Evolutionary conservation across 2,797 vertebrate species (phyloP).

Genomic region (Zenarchopterus dispar): DNA sequence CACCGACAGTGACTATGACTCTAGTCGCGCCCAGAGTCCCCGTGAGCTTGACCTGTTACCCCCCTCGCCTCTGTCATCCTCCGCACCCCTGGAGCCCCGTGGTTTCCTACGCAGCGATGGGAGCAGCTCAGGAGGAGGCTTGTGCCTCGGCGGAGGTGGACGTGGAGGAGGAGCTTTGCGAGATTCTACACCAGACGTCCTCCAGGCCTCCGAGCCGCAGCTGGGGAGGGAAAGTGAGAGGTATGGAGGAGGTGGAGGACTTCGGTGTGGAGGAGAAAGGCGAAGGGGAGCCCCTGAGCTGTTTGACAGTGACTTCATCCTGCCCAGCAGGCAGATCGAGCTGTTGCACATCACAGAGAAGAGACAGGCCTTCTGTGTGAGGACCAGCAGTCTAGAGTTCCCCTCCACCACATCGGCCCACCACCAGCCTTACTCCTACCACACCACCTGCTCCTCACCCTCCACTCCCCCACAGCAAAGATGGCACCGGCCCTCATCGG

Average conservation of each 20-base stretch:
- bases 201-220: constrained; percentile 82
- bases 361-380: constrained; percentile 89
- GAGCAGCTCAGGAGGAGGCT: constrained; percentile 60
- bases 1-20: constrained; percentile 91
- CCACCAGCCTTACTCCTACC: constrained; percentile 61
- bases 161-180: constrained; percentile 59
- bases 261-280: constrained; percentile 59
- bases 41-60: constrained; percentile 89
- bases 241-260: constrained; percentile 37
- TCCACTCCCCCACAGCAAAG: constrained; percentile 62
- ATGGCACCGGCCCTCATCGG: constrained; percentile 76
- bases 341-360: constrained; percentile 92
- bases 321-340: constrained; percentile 92
- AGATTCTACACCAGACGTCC: constrained; percentile 84
- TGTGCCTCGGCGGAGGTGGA: constrained; percentile 55
- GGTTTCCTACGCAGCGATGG: constrained; percentile 75
- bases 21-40: constrained; percentile 89
- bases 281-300: constrained; percentile 71
- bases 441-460: constrained; percentile 57
- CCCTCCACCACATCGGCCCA: constrained; percentile 67
- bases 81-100: constrained; percentile 53
- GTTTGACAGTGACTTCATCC: constrained; percentile 91
- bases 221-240: constrained; percentile 57
- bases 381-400: constrained; percentile 92
- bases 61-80: constrained; percentile 72